phyloP scores from a whole-genome alignment of 1,140 invertebrate genomes.

The Melitaea cinxia region DNA sequence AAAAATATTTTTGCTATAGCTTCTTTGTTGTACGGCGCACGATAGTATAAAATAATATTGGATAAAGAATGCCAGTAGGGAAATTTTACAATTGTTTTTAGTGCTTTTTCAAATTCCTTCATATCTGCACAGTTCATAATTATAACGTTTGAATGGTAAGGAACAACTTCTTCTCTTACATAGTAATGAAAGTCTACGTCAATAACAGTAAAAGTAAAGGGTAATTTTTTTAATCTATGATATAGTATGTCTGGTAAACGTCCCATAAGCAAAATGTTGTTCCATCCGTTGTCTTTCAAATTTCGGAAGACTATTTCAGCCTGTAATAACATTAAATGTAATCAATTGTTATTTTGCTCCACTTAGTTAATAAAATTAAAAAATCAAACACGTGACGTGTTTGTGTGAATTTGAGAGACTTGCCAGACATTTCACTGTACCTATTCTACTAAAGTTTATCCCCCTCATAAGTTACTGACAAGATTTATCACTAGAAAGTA shows the following conservation, averaged over 20 bases:
- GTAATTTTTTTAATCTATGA: slow-evolving; percentile 39
- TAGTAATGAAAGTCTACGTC: slow-evolving; percentile 43
- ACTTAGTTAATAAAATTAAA: too few species aligned
- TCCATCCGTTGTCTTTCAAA: slow-evolving; percentile 58
- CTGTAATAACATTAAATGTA: slow-evolving; percentile 46
- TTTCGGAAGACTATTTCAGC: slow-evolving; percentile 47
- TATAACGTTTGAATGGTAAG: slow-evolving; percentile 54
- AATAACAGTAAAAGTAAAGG: slow-evolving; percentile 43
- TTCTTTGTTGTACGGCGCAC: slow-evolving; percentile 37
- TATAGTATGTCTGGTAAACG: slow-evolving; percentile 53
- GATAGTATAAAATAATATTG: slow-evolving; percentile 60
- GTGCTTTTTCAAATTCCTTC: slow-evolving; percentile 50
- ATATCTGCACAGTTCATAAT: slow-evolving; percentile 52
- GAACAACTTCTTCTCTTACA: slow-evolving; percentile 50
- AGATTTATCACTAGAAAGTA: too few species aligned
- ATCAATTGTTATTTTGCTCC: too few species aligned
- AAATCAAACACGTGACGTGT: too few species aligned
- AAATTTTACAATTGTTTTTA: slow-evolving; percentile 44
- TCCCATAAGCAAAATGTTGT: slow-evolving; percentile 53
- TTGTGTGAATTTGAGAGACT: too few species aligned
- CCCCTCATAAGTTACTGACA: too few species aligned
- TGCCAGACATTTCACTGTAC: too few species aligned
- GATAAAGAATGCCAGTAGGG: slow-evolving; percentile 65
- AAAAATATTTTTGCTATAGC: slow-evolving; percentile 60
- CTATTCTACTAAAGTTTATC: too few species aligned